Evolutionary conservation across 2,888 invertebrate genomes (phyloP), one percentile per base, ranked within the genome.

Genomic region (Archaeoteleia sp.): DNA sequence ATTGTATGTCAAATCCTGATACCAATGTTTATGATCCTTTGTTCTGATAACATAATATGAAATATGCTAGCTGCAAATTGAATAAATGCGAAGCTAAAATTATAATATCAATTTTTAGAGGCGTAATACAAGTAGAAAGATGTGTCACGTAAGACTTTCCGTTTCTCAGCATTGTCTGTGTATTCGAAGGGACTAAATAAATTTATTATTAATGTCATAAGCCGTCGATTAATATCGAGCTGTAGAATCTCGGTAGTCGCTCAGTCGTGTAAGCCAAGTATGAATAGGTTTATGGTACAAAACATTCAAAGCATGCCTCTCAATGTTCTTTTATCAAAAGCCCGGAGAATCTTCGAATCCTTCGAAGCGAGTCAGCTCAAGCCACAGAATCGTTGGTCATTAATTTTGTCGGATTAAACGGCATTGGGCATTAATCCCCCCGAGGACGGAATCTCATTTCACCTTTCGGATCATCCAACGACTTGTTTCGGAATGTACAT

Each of bases 371-470:
- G 67, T 58, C 53, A 55, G 71, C 67, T 63, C 71, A 67, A 73
- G 73, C 49, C 67, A 66, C 69, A 69, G 78, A 80, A 80, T 83
- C 80, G 74, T 66, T 69, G 79, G 77, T 82, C 84, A 83, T 84
- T 84, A 83, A 84, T 84, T 82, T 81, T 82, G 83, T 84, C 83
- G 83, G 84, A 84, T 84, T 84, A 84, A 81, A 79, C 76, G 74
- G 74, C 76, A 72, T 72, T 65, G 76, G 72, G 80, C 79, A 82
- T 83, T 82, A 83, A 82, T 83, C 80, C 78, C 73, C 20, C 71
- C 73, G 76, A 73, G 75, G 77, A 76, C 76, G 77, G 80, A 82
- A 82, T 81, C 82, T 78, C 80, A 80, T 80, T 82, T 82, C 79
- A 79, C 78, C 76, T 80, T 73, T 73, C 70, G 58, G 69, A 60